A percentile compares a stretch with the other conserved stretches of the same genome.
phyloP scores from a whole-genome alignment of 1,140 invertebrate genomes.

The Dolichoris vasculosae region DNA sequence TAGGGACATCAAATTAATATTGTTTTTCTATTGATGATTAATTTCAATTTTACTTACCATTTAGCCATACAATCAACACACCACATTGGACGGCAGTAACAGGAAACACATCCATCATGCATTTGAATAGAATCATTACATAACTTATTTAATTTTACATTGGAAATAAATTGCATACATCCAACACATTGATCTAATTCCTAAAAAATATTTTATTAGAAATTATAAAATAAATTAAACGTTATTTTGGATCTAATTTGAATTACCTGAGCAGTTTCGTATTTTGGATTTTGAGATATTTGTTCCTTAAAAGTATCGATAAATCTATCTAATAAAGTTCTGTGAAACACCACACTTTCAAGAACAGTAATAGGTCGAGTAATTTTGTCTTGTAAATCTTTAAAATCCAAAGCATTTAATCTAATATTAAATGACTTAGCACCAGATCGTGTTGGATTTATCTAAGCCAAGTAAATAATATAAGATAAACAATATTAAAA shows the following conservation, averaged over 20 bases:
- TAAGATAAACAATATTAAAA: constrained; percentile 1
- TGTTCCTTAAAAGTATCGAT: constrained; percentile 87
- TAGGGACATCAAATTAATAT: too few relatives aligned
- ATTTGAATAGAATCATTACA: constrained; percentile 75
- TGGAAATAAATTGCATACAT: constrained; percentile 86
- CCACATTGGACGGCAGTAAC: constrained; percentile 91
- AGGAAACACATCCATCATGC: constrained; percentile 76
- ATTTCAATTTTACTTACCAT: constrained; percentile 77
- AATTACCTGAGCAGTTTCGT: constrained; percentile 79
- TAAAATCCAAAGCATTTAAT: constrained; percentile 85
- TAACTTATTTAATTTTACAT: constrained; percentile 87
- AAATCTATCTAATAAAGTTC: constrained; percentile 87
- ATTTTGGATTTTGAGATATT: constrained; percentile 83
- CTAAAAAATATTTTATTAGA: constrained; percentile 70
- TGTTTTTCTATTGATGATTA: too few relatives aligned
- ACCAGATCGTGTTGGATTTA: constrained; percentile 78
- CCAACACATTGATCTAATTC: constrained; percentile 89
- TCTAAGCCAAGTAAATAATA: constrained; percentile 63
- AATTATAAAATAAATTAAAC: not conserved
- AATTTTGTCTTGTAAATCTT: constrained; percentile 86
- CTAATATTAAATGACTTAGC: constrained; percentile 80
- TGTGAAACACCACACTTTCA: constrained; percentile 86
- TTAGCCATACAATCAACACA: constrained; percentile 89
- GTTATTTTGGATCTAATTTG: not conserved
- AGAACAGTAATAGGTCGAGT: constrained; percentile 83